phyloP scores from a whole-genome alignment of 23 tunicate species.

The Halocynthia aurantium region DNA sequence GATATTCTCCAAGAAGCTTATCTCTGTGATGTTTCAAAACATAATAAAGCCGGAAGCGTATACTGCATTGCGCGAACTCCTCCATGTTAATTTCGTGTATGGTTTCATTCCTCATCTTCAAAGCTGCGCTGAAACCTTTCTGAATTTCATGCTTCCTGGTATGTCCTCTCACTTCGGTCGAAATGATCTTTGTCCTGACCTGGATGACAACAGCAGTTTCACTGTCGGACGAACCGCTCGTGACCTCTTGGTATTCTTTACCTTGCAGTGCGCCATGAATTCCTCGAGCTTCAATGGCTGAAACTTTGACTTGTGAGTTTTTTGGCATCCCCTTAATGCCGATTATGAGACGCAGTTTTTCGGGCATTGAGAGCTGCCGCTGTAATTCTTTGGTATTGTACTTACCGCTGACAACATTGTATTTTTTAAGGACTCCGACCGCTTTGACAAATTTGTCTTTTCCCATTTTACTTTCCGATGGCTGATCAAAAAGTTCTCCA shows the following conservation, averaged over 20 bases:
- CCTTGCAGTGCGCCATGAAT: slow-evolving; percentile 15
- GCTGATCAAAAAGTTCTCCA: neutral
- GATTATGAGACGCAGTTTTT: slow-evolving; percentile 28
- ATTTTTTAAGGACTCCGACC: slow-evolving; percentile 48
- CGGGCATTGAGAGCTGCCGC: slow-evolving; percentile 7
- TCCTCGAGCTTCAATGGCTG: slow-evolving; percentile 50
- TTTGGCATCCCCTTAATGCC: slow-evolving; percentile 58
- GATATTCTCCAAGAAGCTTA: slow-evolving; percentile 68
- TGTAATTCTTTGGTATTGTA: slow-evolving; percentile 20
- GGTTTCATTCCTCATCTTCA: slow-evolving; percentile 73
- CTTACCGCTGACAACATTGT: slow-evolving; percentile 30
- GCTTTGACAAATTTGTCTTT: slow-evolving; percentile 35
- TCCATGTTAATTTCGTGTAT: slow-evolving; percentile 36
- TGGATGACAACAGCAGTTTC: slow-evolving; percentile 56
- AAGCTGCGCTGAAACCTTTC: slow-evolving; percentile 50
- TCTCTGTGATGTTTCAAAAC: slow-evolving; percentile 78
- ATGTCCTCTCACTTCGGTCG: slow-evolving; percentile 68
- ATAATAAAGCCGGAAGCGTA: slow-evolving; percentile 71
- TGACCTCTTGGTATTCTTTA: slow-evolving; percentile 22
- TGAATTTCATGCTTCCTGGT: slow-evolving; percentile 70
- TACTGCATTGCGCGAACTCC: slow-evolving; percentile 35
- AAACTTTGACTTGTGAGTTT: slow-evolving; percentile 52
- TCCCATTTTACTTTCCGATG: slow-evolving; percentile 9
- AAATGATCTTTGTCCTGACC: slow-evolving; percentile 68
- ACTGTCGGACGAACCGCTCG: neutral